These are phyloP conservation scores for Sus cebifrons DNA, from an alignment of 2,797 vertebrate species.

Conservation along the genomic window DNA sequence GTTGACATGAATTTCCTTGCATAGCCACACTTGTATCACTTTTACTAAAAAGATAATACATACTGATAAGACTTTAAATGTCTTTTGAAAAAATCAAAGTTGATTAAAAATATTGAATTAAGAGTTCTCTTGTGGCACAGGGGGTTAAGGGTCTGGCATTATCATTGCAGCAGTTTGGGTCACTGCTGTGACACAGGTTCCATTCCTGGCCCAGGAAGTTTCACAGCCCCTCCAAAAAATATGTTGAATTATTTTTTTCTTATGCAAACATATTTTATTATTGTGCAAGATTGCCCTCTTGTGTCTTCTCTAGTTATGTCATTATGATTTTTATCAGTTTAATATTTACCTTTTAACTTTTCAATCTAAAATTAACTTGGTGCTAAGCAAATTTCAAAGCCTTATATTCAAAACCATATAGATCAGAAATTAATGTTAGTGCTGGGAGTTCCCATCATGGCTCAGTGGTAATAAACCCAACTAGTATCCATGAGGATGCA, in stretches of 20 bases:
- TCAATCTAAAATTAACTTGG: slow-evolving; percentile 65
- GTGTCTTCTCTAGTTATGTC: slow-evolving; percentile 88
- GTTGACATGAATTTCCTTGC: slow-evolving; percentile 34
- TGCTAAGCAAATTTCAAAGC: slow-evolving; percentile 41
- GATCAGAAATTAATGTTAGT: slow-evolving; percentile 42
- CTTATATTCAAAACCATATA: slow-evolving; percentile 48
- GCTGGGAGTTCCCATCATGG: not conserved
- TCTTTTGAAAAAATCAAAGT: slow-evolving; percentile 49
- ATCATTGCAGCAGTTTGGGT: too few relatives aligned
- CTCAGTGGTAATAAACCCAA: too few relatives aligned
- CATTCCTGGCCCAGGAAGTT: too few relatives aligned
- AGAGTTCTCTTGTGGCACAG: too few relatives aligned
- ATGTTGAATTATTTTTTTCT: slow-evolving; percentile 63
- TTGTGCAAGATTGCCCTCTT: slow-evolving; percentile 91
- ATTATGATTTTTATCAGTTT: slow-evolving; percentile 76
- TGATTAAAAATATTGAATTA: slow-evolving; percentile 65
- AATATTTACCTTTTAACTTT: slow-evolving; percentile 70
- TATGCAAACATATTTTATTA: slow-evolving; percentile 73
- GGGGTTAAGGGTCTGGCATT: too few relatives aligned
- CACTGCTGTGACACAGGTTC: too few relatives aligned
- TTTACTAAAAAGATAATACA: slow-evolving; percentile 65
- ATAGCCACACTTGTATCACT: slow-evolving; percentile 48
- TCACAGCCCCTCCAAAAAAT: too few relatives aligned
- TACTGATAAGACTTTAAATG: slow-evolving; percentile 63
- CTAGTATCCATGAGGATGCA: too few relatives aligned